phyloP scores from a whole-genome alignment of 1,140 invertebrate genomes.

The Anoplophora glabripennis region DNA sequence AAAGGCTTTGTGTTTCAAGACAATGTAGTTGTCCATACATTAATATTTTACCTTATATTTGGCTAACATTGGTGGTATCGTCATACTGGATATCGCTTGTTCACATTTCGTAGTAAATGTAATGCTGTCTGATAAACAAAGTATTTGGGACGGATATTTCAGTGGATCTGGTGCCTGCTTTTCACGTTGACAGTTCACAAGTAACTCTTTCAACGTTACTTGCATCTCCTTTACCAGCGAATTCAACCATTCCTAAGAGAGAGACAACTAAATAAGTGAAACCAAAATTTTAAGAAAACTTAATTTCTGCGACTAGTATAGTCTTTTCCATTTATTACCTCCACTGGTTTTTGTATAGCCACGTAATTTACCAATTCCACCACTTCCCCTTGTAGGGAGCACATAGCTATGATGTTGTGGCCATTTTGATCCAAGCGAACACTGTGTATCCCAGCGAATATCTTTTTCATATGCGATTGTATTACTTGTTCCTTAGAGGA shows the following conservation, averaged over 20 bases:
- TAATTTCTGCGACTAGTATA: slow-evolving; percentile 39
- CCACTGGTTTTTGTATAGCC: slow-evolving; percentile 75
- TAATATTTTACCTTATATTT: slow-evolving; percentile 40
- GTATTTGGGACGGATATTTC: slow-evolving; percentile 82
- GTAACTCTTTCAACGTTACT: slow-evolving; percentile 65
- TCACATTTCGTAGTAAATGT: slow-evolving; percentile 81
- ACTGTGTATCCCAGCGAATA: slow-evolving; percentile 86
- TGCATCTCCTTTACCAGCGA: slow-evolving; percentile 79
- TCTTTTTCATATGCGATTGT: slow-evolving; percentile 90
- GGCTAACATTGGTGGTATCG: slow-evolving; percentile 54
- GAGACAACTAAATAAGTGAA: neutral
- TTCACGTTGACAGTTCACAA: slow-evolving; percentile 67
- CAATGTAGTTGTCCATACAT: neutral
- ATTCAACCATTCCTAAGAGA: slow-evolving; percentile 74
- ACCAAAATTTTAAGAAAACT: neutral
- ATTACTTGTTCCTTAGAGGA: slow-evolving; percentile 83
- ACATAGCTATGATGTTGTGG: slow-evolving; percentile 69
- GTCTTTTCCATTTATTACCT: no score
- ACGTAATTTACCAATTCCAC: slow-evolving; percentile 75
- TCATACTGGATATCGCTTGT: slow-evolving; percentile 68
- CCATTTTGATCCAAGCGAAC: slow-evolving; percentile 64
- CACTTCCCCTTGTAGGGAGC: slow-evolving; percentile 80
- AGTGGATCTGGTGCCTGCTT: slow-evolving; percentile 67
- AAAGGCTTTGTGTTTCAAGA: neutral
- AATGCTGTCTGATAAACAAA: slow-evolving; percentile 69